phyloP scores from a whole-genome alignment of 2,888 invertebrate species.

The Melangyna quadrimaculata region DNA sequence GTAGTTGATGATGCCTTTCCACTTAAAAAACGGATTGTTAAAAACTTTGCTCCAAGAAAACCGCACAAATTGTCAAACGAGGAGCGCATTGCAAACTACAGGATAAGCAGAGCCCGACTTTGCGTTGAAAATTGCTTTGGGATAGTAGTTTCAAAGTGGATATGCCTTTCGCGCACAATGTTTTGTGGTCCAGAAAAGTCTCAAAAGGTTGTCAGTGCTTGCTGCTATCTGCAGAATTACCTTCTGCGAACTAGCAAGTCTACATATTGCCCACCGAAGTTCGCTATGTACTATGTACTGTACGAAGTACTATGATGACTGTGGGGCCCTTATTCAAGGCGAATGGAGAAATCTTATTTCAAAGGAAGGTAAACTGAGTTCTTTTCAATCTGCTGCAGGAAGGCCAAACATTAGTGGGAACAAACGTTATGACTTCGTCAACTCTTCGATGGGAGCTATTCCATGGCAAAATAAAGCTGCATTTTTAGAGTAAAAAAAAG shows the following conservation, averaged over 20 bases:
- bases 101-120: conserved; percentile 46
- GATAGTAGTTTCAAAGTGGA: conserved; percentile 64
- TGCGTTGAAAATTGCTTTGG: conserved; percentile 67
- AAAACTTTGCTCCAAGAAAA: too few relatives aligned
- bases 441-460: neutral
- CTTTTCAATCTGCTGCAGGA: neutral
- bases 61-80: too few relatives aligned
- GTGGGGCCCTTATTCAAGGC: conserved; percentile 25
- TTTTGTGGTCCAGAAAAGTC: conserved; percentile 17
- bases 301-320: conserved; percentile 21
- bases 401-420: too few relatives aligned
- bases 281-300: too few relatives aligned
- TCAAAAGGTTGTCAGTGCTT: conserved; percentile 29
- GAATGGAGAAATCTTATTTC: conserved; percentile 40
- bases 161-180: conserved; percentile 21
- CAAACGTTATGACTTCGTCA: too few relatives aligned
- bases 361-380: neutral
- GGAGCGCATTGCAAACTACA: too few relatives aligned
- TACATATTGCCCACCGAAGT: conserved; percentile 5
- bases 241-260: conserved; percentile 10
- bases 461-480: neutral
- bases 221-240: conserved; percentile 47
- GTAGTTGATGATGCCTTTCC: too few relatives aligned
- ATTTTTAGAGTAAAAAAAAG: neutral
- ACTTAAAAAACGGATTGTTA: too few relatives aligned